Evolutionary conservation across 2,797 vertebrate species (phyloP).

Genomic region (Microctenopoma lineatum): DNA sequence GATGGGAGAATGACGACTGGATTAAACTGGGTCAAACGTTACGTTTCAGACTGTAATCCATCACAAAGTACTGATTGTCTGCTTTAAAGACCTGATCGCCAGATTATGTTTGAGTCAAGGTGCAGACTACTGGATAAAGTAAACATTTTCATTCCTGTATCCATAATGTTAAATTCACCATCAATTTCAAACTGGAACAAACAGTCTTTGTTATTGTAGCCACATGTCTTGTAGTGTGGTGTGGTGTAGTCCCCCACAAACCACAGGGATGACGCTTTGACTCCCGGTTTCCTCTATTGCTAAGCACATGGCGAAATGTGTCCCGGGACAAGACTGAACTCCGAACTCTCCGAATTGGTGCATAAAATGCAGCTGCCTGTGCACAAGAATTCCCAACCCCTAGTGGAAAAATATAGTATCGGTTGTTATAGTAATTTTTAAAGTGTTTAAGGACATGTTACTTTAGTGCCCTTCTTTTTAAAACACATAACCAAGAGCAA

Average conservation of each 20-base stretch:
- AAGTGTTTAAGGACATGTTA: neutral
- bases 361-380: too few relatives aligned
- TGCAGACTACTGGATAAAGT: slow-evolving; percentile 36
- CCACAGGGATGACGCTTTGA: too few relatives aligned
- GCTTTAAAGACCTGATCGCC: slow-evolving; percentile 51
- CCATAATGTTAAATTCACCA: slow-evolving; percentile 19
- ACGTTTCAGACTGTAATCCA: slow-evolving; percentile 64
- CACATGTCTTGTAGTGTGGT: neutral
- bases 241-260: too few relatives aligned
- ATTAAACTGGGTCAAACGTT: slow-evolving; percentile 67
- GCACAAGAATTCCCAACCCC: too few relatives aligned
- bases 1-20: slow-evolving; percentile 59
- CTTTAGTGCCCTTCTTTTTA: neutral
- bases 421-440: neutral
- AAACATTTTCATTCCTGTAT: slow-evolving; percentile 14
- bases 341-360: too few relatives aligned
- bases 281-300: too few relatives aligned
- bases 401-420: too few relatives aligned
- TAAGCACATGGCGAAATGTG: too few relatives aligned
- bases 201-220: slow-evolving; percentile 3
- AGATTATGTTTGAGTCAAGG: slow-evolving; percentile 30
- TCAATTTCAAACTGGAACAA: slow-evolving; percentile 36
- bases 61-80: slow-evolving; percentile 71
- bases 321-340: too few relatives aligned
- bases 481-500: too few relatives aligned